Evolutionary conservation across 2,797 vertebrate genomes (phyloP).

Genomic region (Sebastes dallii): DNA sequence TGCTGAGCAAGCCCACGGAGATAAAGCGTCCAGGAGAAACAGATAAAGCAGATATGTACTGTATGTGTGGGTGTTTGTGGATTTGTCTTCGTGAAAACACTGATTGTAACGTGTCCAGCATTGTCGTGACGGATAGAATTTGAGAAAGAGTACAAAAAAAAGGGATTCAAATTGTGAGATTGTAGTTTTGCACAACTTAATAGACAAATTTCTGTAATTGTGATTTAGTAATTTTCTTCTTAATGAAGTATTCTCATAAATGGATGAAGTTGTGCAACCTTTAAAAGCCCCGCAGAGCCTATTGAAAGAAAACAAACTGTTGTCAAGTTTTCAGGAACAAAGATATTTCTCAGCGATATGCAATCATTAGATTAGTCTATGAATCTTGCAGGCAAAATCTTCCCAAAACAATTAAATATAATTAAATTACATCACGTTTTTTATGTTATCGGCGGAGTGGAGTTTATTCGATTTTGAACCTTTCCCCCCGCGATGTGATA

Average conservation of each 20-base stretch:
- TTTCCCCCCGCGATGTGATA: constrained; percentile 21
- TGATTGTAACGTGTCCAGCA: not conserved
- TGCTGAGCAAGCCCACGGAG: constrained; percentile 52
- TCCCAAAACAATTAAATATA: constrained; percentile 35
- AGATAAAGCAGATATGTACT: constrained; percentile 49
- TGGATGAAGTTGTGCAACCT: not conserved
- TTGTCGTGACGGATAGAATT: not conserved
- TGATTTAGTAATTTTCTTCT: not conserved
- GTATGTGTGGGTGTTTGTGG: not conserved
- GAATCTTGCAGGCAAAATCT: constrained; percentile 27
- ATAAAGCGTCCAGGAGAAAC: not conserved
- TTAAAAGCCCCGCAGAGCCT: not conserved
- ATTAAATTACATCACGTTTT: constrained; percentile 38
- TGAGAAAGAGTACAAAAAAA: not conserved
- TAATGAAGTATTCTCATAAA: not conserved
- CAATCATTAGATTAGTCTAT: constrained; percentile 36
- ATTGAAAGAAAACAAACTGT: not conserved
- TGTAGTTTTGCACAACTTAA: not conserved
- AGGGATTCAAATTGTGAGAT: not conserved
- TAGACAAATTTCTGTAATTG: not conserved
- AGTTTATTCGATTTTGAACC: constrained; percentile 51
- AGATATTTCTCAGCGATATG: constrained; percentile 16
- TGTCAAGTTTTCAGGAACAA: too few species aligned
- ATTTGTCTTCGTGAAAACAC: not conserved
- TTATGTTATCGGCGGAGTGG: not conserved